Base-by-base conservation (phyloP, 2,113 vertebrate genomes). In the Tautogolabrus adspersus region DNA sequence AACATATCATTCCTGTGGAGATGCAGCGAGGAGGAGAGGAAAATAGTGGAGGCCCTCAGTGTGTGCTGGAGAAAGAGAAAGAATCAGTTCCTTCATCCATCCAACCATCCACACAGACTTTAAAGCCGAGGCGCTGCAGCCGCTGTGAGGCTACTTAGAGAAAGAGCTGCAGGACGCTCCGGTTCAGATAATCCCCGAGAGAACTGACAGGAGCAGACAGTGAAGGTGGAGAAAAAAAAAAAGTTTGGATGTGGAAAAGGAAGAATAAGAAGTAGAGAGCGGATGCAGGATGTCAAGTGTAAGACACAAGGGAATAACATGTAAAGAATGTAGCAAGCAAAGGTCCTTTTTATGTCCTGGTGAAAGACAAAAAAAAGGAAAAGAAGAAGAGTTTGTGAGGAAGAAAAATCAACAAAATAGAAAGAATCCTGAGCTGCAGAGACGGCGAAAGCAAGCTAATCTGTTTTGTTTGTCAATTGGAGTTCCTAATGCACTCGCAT, bases 391-490 rank as follows among this genome's bases (percentile, higher is more conserved):
- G n/a, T 18, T 34, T 8, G 34, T 7, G 5, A 34, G 54, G 0
- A n/a, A 61, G 22, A 26, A 8, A 62, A 47, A 68, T 10, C 22
- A 3, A 52, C 19, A 9, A 52, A 52, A n/a, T n/a, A 52, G 47
- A 5, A 49, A 10, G 49, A 52, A 52, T 21, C 49, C 49, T n/a
- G 34, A 44, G 23, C 67, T 19, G 22, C 66, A 56, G 34, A 78
- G 67, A 64, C 71, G 66, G 85, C 60, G 79, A 49, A 19, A 62
- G 51, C 65, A 16, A 62, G 64, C 69, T 89, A 87, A 90, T 85
- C 62, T 38, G 66, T 71, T 89, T 75, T 86, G 79, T 91, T 90
- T 87, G 78, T 85, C 78, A 84, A 66, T 87, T 75, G 66, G 60
- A 78, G 65, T 67, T 77, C 55, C 52, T 85, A 81, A 86, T 89